Conservation (phyloP, 2,797 vertebrate species). For the Chloroceryle amazona region DNA sequence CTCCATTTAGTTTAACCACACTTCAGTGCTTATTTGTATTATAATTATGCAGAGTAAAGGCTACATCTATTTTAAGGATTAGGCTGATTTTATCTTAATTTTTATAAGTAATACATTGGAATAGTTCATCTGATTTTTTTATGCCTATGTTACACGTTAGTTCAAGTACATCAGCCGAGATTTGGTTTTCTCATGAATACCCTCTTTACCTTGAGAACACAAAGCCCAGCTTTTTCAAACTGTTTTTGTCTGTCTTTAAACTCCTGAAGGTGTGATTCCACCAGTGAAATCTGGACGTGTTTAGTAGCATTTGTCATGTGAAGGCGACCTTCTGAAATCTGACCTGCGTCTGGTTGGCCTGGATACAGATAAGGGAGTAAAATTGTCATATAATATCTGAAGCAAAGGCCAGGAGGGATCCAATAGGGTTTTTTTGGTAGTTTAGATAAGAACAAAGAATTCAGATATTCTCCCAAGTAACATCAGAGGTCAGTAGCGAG, state of each 20-base stretch:
- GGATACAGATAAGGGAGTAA: neutral
- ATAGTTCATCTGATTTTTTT: neutral
- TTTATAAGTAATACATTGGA: neutral
- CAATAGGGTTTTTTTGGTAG: neutral
- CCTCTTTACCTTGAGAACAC: conserved; percentile 78
- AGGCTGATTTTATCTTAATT: neutral
- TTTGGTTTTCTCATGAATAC: neutral
- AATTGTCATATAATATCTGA: neutral
- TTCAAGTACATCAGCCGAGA: neutral
- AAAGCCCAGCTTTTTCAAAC: conserved; percentile 63
- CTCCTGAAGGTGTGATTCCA: neutral
- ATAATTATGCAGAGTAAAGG: neutral
- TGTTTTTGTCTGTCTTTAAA: conserved; percentile 22
- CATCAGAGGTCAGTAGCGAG: neutral
- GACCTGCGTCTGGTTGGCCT: conserved; percentile 6
- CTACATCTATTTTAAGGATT: neutral
- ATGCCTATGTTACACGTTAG: neutral
- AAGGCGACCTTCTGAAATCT: neutral
- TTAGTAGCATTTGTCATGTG: fast-evolving
- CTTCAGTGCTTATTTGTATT: neutral
- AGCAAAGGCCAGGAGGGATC: neutral
- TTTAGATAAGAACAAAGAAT: neutral
- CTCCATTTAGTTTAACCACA: neutral
- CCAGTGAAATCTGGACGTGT: neutral
- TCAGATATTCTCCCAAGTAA: neutral